These are phyloP conservation scores for Macroglossus sobrinus DNA, from an alignment of 2,113 vertebrate species.

Conservation along the genomic window DNA sequence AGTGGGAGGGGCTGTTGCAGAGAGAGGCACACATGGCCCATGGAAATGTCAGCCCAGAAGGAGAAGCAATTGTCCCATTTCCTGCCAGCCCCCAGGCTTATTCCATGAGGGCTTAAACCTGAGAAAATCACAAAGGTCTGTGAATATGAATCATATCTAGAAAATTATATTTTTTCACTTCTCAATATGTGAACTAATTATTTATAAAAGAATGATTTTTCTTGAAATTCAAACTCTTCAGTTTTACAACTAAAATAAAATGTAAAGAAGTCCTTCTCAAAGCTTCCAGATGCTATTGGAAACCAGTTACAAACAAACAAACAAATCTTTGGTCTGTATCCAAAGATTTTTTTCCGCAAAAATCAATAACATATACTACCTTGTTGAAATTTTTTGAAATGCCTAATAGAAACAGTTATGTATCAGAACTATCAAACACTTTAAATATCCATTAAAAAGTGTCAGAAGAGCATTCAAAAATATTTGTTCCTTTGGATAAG, in stretches of 20 bases:
- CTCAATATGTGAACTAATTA: conserved; percentile 20
- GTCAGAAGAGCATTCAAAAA: conserved; percentile 38
- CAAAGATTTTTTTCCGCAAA: conserved; percentile 31
- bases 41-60: neutral
- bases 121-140: neutral
- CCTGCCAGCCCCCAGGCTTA: neutral
- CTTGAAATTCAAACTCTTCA: neutral
- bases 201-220: conserved; percentile 18
- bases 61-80: neutral
- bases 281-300: neutral
- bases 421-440: conserved; percentile 49
- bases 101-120: neutral
- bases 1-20: neutral
- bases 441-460: conserved; percentile 12
- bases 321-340: neutral
- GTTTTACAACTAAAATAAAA: conserved; percentile 38
- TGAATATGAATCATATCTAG: neutral
- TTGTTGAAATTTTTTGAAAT: neutral
- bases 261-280: neutral
- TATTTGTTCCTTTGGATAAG: conserved; percentile 51
- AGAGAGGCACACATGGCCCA: neutral
- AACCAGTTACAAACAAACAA: neutral
- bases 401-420: conserved; percentile 47
- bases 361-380: conserved; percentile 55
- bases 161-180: neutral